A percentile compares a stretch with the other conserved stretches of the same genome.
Evolutionary conservation across 1,140 invertebrate species (phyloP).

Genomic region (Sycophaga agraensis): DNA sequence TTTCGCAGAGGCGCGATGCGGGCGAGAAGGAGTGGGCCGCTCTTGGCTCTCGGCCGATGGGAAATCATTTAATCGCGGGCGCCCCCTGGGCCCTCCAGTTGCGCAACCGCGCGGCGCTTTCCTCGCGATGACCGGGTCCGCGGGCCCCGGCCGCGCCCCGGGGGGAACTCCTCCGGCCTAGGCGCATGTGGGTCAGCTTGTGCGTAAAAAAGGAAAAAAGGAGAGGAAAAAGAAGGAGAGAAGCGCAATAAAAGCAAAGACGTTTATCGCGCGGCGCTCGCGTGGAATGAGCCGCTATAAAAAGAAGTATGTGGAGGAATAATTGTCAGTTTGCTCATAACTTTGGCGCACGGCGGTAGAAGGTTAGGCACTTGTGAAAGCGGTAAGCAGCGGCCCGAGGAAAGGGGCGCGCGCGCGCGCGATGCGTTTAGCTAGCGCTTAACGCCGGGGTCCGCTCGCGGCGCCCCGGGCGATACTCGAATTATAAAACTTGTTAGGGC

Average conservation of each 20-base stretch:
- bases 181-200: not conserved
- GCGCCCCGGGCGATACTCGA: slow-evolving; percentile 52
- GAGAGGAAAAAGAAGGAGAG: slow-evolving; percentile 1
- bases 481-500: no score
- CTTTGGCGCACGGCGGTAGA: slow-evolving; percentile 10
- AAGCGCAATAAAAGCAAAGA: slow-evolving; percentile 12
- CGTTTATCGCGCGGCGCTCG: slow-evolving; percentile 8
- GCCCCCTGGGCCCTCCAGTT: not conserved
- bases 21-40: slow-evolving; percentile 28
- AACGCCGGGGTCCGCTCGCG: slow-evolving; percentile 37
- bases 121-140: not conserved
- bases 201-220: not conserved
- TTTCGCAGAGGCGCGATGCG: not conserved
- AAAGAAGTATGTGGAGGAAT: slow-evolving; percentile 15
- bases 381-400: not conserved
- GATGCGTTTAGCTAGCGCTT: slow-evolving; percentile 1
- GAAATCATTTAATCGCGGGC: slow-evolving; percentile 5
- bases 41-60: not conserved
- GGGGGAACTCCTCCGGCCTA: not conserved
- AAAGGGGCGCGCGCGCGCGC: no score
- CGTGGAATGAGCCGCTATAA: slow-evolving; percentile 5
- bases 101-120: not conserved
- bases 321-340: slow-evolving; percentile 22
- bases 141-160: not conserved
- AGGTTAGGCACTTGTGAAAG: slow-evolving; percentile 20